These are phyloP conservation scores for Cyanoderma ruficeps DNA, from an alignment of 2,113 vertebrate genomes.

Conservation along the genomic window DNA sequence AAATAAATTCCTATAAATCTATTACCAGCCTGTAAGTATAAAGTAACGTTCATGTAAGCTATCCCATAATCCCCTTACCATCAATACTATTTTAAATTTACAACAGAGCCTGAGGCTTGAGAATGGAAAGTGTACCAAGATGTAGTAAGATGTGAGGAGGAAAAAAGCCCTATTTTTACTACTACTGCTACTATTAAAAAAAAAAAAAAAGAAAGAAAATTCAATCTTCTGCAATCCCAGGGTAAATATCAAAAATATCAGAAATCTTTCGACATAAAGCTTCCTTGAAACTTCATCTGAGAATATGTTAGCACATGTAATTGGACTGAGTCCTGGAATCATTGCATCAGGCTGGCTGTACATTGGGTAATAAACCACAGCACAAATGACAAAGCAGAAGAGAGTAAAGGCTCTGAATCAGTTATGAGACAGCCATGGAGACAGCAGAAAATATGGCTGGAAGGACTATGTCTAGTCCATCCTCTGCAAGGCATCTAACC, in stretches of 20 bases:
- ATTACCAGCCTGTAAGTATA: not conserved
- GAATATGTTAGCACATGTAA: not conserved
- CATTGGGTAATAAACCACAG: not conserved
- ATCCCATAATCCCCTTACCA: not conserved
- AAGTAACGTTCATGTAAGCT: not conserved
- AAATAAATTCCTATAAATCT: not conserved
- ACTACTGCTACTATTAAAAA: not conserved
- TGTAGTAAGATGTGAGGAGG: not conserved
- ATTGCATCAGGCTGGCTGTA: not conserved
- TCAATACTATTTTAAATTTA: slow-evolving; percentile 1
- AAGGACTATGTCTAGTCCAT: not conserved
- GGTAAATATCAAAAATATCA: not conserved
- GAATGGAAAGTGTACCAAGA: not conserved
- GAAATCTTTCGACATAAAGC: not conserved
- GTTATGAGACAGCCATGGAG: not conserved
- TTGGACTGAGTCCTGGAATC: not conserved
- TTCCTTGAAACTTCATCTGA: not conserved
- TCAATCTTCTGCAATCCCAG: not conserved
- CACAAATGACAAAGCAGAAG: not conserved
- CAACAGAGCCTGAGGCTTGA: not conserved
- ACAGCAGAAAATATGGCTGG: not conserved
- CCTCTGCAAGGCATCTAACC: not conserved
- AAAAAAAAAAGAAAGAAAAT: not conserved
- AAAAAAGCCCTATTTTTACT: not conserved
- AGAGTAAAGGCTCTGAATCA: not conserved